These are phyloP conservation scores for Hoplostethus atlanticus DNA, from an alignment of 2,797 vertebrate genomes.

Conservation along the genomic window DNA sequence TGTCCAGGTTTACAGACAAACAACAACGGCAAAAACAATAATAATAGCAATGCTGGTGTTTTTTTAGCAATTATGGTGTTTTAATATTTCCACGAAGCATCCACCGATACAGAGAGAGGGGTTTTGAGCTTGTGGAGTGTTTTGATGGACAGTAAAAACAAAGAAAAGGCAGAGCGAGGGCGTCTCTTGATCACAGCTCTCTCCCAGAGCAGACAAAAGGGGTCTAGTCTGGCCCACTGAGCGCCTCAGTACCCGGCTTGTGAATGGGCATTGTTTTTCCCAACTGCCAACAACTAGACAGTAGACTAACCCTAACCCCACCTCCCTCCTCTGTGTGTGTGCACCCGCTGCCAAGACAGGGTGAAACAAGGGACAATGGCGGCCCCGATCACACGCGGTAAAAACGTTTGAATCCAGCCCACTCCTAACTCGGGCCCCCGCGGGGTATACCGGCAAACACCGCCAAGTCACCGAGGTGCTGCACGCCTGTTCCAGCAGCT, in stretches of 20 bases:
- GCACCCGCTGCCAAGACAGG: constrained; percentile 63
- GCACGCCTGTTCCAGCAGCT: constrained; percentile 39
- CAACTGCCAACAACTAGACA: constrained; percentile 71
- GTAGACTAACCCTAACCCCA: constrained; percentile 52
- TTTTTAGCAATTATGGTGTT: constrained; percentile 10
- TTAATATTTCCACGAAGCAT: constrained; percentile 21
- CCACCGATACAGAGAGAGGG: not conserved
- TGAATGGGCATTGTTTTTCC: constrained; percentile 73
- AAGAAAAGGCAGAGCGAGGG: constrained; percentile 51
- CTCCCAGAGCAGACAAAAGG: constrained; percentile 53
- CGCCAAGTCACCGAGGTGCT: constrained; percentile 46
- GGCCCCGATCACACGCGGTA: constrained; percentile 61
- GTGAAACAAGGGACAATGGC: constrained; percentile 66
- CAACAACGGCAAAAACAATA: constrained; percentile 20
- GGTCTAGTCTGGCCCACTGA: constrained; percentile 40
- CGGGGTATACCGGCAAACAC: constrained; percentile 30
- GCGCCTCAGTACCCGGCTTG: constrained; percentile 56
- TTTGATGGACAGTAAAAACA: constrained; percentile 14
- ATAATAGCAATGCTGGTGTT: constrained; percentile 1
- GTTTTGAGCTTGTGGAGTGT: not conserved
- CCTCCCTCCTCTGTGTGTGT: constrained; percentile 43
- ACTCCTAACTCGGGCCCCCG: constrained; percentile 4
- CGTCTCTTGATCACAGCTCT: constrained; percentile 7
- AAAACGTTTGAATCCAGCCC: constrained; percentile 62
- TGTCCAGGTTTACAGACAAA: constrained; percentile 43